Evolutionary conservation across 92 coral and sea anemone species (phyloP), one percentile per base, ranked within the genome.

Genomic region (Epizoanthus fatuus): DNA sequence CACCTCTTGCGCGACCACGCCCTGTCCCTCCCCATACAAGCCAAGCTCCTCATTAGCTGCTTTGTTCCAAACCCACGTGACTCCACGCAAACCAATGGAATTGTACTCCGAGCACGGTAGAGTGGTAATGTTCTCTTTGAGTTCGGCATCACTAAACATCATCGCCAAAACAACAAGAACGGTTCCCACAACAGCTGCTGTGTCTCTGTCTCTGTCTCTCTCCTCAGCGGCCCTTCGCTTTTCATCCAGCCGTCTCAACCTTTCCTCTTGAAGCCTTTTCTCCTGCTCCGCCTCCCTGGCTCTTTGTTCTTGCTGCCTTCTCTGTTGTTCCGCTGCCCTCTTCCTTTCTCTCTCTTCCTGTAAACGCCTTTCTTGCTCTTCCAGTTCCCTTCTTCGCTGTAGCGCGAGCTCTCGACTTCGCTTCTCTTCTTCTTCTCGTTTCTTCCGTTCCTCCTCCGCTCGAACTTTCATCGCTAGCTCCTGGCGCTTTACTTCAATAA

Each of bases 1-100:
- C 19, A 88, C 95, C 22, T 88, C 95, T 75, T 92, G 95, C 11
- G 95, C 95, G 19, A 92, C 79, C 16, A 92, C 90, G 38, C 92
- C 92, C 29, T 83, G 83, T 52, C 70, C 81, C 15, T 32, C 44
- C 35, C 94, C 94, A 25, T 60, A 75, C 66, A 91, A 49, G 40
- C 92, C 95, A 45, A 88, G 64, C 20, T 75, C 72, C 8, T 71
- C 22, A 10, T 79, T 45, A 5, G 95, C 92, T 59, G 69, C 54
- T 52, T 84, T 75, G 60, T 88, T 92, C 95, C 95, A 92, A 14
- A 72, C 79, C 95, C 95, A 92, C 90, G 74, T 80, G 25, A 75
- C 95, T 10, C 83, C 95, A 14, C 85, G 70, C 35, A 87, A 88
- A 1, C 91, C 91, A 62, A 87, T 81, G 3, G 16, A 75, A 63